These are phyloP conservation scores for Lordiphosa mommai DNA, from an alignment of 1,140 invertebrate genomes.

Conservation along the genomic window DNA sequence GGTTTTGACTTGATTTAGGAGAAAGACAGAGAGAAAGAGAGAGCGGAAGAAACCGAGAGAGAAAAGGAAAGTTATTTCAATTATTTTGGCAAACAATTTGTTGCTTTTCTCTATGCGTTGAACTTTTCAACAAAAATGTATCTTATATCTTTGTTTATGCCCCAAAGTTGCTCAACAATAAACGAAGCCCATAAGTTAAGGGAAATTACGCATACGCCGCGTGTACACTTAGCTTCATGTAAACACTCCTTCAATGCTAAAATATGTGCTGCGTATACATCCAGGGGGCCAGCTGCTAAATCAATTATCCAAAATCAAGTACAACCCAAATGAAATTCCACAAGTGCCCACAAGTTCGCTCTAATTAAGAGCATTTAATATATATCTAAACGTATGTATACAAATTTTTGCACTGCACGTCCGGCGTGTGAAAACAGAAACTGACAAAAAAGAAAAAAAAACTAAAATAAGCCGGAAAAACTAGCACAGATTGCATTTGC, in stretches of 20 bases:
- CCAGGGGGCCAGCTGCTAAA: slow-evolving; percentile 29
- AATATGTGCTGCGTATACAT: slow-evolving; percentile 15
- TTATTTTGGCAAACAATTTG: slow-evolving; percentile 57
- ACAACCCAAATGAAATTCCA: slow-evolving; percentile 45
- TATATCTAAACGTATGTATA: too few relatives aligned
- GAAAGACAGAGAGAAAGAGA: background rate
- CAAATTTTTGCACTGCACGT: slow-evolving; percentile 22
- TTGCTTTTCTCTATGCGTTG: slow-evolving; percentile 15
- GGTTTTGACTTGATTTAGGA: slow-evolving; percentile 18
- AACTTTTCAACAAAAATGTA: slow-evolving; percentile 32
- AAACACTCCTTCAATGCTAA: slow-evolving; percentile 58
- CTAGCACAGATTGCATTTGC: slow-evolving; percentile 49
- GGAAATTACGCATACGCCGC: slow-evolving; percentile 68
- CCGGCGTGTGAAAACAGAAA: slow-evolving; percentile 1
- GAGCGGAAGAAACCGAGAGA: too few relatives aligned
- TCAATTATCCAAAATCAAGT: slow-evolving; percentile 46
- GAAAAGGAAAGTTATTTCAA: slow-evolving; percentile 63
- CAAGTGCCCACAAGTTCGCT: slow-evolving; percentile 39
- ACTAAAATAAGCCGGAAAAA: slow-evolving; percentile 64
- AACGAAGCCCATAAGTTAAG: slow-evolving; percentile 42
- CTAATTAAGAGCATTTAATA: slow-evolving; percentile 39
- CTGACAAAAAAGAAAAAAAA: background rate
- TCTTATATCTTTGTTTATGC: slow-evolving; percentile 9
- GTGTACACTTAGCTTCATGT: slow-evolving; percentile 24
- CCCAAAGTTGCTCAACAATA: slow-evolving; percentile 22